Conservation (phyloP, 2,113 vertebrate species). For the Xerus inauris region DNA sequence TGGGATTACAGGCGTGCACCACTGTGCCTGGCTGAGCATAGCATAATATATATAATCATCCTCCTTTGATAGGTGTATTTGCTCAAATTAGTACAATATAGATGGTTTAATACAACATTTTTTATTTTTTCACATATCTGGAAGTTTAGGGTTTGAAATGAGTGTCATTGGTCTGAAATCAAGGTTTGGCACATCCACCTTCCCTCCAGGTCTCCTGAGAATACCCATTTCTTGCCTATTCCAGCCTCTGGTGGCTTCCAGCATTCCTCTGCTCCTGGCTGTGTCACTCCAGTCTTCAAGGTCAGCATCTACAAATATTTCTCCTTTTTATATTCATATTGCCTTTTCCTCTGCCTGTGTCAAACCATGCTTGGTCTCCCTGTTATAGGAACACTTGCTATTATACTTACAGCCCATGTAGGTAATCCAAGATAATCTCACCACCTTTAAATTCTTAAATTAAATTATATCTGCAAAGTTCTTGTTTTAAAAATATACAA, state of each 20-base stretch:
- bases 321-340: background rate
- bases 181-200: background rate
- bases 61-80: background rate
- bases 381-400: background rate
- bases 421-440: background rate
- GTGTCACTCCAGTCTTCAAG: background rate
- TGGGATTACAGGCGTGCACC: no score
- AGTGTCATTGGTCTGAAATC: background rate
- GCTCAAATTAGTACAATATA: background rate
- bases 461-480: background rate
- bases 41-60: conserved; percentile 18
- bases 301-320: background rate
- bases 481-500: background rate
- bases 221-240: background rate
- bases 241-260: background rate
- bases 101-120: background rate
- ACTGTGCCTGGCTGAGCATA: no score
- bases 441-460: background rate
- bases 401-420: background rate
- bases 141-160: background rate
- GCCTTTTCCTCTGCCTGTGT: background rate
- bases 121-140: background rate
- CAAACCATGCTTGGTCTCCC: background rate
- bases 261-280: background rate
- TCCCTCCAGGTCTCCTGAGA: background rate